Percentiles rank a stretch among this genome's conserved stretches.
phyloP scores from a whole-genome alignment of 2,797 vertebrate genomes.

The Cuniculus paca region DNA sequence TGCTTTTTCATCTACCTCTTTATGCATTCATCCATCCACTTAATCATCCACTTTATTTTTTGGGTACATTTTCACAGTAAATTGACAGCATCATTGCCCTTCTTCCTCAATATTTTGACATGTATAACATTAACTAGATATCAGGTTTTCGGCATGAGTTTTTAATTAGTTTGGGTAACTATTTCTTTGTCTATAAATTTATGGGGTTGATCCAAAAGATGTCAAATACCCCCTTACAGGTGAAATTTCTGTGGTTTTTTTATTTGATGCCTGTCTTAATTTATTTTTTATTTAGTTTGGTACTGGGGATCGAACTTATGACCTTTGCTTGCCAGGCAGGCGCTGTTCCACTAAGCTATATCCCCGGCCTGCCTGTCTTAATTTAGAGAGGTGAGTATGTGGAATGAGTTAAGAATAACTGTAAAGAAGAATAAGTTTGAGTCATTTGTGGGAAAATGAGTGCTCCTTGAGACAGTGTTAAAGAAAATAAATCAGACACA shows the following conservation, averaged over 20 bases:
- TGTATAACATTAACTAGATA: not conserved
- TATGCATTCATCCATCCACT: not conserved
- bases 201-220: not conserved
- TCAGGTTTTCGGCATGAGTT: not conserved
- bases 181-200: not conserved
- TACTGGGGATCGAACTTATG: too few species aligned
- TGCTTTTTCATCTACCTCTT: not conserved
- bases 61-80: conserved; percentile 17
- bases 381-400: not conserved
- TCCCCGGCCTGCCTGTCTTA: not conserved
- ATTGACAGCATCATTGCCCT: not conserved
- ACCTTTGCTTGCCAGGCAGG: too few species aligned
- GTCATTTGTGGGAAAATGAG: not conserved
- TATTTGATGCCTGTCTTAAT: not conserved
- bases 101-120: not conserved
- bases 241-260: conserved; percentile 1
- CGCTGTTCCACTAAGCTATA: too few species aligned
- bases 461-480: not conserved
- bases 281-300: too few species aligned
- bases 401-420: not conserved
- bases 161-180: conserved; percentile 3
- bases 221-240: not conserved
- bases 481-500: not conserved
- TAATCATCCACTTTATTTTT: not conserved
- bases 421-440: not conserved